Conservation (phyloP, 2,888 invertebrate genomes). For the Drosophila pseudotalamancana region DNA sequence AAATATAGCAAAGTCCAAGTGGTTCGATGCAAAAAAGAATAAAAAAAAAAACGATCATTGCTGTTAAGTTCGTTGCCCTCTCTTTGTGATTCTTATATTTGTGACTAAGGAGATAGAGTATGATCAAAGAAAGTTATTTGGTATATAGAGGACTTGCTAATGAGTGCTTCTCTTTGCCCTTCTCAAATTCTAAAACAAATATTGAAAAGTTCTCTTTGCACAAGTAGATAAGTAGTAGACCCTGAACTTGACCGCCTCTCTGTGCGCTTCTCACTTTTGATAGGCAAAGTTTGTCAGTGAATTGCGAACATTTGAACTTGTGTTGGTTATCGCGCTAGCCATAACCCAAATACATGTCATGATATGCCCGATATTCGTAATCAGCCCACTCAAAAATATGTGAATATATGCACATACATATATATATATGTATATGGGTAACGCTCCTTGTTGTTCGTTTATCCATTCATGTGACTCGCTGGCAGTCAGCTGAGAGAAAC, state of each 20-base stretch:
- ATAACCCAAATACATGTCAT: constrained; percentile 37
- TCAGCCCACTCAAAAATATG: too few relatives aligned
- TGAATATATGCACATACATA: background rate
- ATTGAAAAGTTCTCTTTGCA: too few relatives aligned
- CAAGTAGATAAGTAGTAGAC: background rate
- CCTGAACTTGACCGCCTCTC: constrained; percentile 10
- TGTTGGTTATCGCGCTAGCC: constrained; percentile 21
- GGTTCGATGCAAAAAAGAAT: too few relatives aligned
- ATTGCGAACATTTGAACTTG: constrained; percentile 32
- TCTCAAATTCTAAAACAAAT: too few relatives aligned
- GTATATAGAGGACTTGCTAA: too few relatives aligned
- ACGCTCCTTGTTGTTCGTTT: constrained; percentile 7
- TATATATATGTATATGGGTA: background rate
- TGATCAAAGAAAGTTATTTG: too few relatives aligned
- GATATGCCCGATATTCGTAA: constrained; percentile 41
- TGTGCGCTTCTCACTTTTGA: constrained; percentile 12
- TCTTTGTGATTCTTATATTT: too few relatives aligned
- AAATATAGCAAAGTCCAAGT: too few relatives aligned
- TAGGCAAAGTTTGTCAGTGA: constrained; percentile 10
- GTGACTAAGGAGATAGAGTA: too few relatives aligned
- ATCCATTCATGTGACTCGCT: constrained; percentile 60
- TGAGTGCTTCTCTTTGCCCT: too few relatives aligned
- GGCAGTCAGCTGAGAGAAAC: constrained; percentile 30
- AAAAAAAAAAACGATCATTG: too few relatives aligned
- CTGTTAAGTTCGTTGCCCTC: too few relatives aligned